Percentiles rank a stretch among this genome's conserved stretches.
Conservation (phyloP, 2,888 invertebrate species). For the Beris chalybata region DNA sequence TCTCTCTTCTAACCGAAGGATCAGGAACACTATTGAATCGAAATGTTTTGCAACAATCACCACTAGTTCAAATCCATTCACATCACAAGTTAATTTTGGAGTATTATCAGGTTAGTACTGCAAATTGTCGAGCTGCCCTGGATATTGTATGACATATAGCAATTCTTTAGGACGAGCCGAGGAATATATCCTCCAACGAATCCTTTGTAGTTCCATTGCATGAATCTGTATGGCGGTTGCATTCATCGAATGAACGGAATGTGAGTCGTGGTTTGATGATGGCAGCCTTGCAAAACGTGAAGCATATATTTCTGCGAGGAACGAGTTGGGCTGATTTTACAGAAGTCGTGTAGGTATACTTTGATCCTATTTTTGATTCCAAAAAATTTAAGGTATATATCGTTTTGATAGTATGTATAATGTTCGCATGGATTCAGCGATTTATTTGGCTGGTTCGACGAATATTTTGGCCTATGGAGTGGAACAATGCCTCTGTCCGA, state of each 20-base stretch:
- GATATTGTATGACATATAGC: background rate
- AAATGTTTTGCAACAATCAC: slow-evolving; percentile 65
- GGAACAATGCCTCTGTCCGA: slow-evolving; percentile 84
- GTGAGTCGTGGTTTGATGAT: slow-evolving; percentile 81
- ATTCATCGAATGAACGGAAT: slow-evolving; percentile 55
- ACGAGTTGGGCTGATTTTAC: slow-evolving; percentile 66
- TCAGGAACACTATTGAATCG: slow-evolving; percentile 61
- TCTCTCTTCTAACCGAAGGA: slow-evolving; percentile 71
- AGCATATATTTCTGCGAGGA: slow-evolving; percentile 76
- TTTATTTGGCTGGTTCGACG: slow-evolving; percentile 66
- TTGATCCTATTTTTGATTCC: slow-evolving; percentile 22
- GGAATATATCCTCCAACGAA: slow-evolving; percentile 57
- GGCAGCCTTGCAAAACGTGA: slow-evolving; percentile 88
- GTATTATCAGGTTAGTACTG: slow-evolving; percentile 63
- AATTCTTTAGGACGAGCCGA: slow-evolving; percentile 50
- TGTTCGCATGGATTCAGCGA: slow-evolving; percentile 81
- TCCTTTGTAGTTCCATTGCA: slow-evolving; percentile 66
- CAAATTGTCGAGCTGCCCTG: background rate
- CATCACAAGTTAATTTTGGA: slow-evolving; percentile 73
- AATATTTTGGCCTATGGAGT: slow-evolving; percentile 76
- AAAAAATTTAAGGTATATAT: background rate
- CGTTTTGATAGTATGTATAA: slow-evolving; percentile 64
- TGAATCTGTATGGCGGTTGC: slow-evolving; percentile 73
- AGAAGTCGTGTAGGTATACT: slow-evolving; percentile 59
- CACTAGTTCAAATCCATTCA: slow-evolving; percentile 81